These are phyloP conservation scores for Eristalinus aeneus DNA, from an alignment of 2,888 invertebrate genomes.

Conservation along the genomic window DNA sequence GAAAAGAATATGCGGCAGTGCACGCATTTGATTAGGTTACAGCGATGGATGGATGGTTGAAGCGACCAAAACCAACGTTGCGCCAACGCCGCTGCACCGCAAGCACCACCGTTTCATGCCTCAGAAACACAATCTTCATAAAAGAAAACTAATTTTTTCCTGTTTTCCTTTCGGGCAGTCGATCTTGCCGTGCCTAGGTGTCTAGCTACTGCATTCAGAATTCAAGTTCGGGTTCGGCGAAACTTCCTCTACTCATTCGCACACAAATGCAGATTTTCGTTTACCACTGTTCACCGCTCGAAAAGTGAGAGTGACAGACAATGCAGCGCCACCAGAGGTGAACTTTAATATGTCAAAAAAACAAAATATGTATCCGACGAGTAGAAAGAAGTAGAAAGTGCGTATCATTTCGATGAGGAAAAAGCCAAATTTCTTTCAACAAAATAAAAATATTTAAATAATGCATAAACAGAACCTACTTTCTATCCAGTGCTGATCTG, in stretches of 20 bases:
- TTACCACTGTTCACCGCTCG: not conserved
- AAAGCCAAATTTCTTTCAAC: constrained; percentile 2
- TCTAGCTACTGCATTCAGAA: constrained; percentile 10
- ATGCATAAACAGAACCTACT: constrained; percentile 56
- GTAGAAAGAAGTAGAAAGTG: constrained; percentile 51
- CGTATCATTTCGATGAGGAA: constrained; percentile 12
- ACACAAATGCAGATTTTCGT: constrained; percentile 25
- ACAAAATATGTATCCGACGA: not conserved
- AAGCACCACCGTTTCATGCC: constrained; percentile 1
- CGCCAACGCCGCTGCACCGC: not conserved
- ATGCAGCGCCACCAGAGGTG: not conserved
- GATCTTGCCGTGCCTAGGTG: constrained; percentile 18
- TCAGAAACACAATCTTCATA: constrained; percentile 25
- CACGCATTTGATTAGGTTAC: constrained; percentile 65
- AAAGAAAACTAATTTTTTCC: constrained; percentile 61
- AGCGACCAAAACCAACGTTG: constrained; percentile 9
- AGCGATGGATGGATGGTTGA: constrained; percentile 25
- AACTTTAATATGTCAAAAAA: constrained; percentile 39
- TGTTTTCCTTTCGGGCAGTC: constrained; percentile 42
- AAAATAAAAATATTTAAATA: constrained; percentile 54
- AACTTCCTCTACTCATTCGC: not conserved
- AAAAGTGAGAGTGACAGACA: constrained; percentile 47
- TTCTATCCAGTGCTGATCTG: constrained; percentile 40
- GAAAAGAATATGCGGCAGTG: constrained; percentile 64
- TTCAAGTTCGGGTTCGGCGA: not conserved